These are phyloP conservation scores for Murina feae DNA, from an alignment of 2,113 vertebrate species.

Conservation along the genomic window DNA sequence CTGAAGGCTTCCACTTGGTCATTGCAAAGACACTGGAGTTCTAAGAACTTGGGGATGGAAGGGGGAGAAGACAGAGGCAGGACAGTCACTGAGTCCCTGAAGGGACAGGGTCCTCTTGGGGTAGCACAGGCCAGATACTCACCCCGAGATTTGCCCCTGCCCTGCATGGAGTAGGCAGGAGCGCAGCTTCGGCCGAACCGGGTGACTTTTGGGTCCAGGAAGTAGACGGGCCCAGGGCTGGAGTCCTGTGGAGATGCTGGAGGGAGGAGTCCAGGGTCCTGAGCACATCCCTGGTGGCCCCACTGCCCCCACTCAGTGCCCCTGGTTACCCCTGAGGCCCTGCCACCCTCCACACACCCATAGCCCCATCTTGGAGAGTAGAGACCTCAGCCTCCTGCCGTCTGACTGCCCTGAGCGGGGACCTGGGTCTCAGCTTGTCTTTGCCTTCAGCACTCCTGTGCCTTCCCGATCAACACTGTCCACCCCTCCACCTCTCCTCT, in stretches of 20 bases:
- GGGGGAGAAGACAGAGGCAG: neutral
- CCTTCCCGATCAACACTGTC: neutral
- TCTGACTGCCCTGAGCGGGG: neutral
- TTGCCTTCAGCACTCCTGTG: neutral
- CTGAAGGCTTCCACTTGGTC: neutral
- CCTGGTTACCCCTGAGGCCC: neutral
- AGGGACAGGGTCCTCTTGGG: neutral
- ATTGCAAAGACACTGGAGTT: neutral
- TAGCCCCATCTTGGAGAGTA: neutral
- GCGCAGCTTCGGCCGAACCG: conserved; percentile 86
- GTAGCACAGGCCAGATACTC: conserved; percentile 41
- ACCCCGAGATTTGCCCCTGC: conserved; percentile 76
- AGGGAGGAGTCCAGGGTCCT: neutral
- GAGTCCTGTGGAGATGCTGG: conserved; percentile 82
- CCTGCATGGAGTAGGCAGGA: conserved; percentile 89
- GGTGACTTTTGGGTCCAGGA: conserved; percentile 84
- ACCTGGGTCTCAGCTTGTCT: neutral
- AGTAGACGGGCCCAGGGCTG: conserved; percentile 90
- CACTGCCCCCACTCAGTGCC: neutral
- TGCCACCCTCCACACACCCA: neutral
- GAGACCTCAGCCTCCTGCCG: neutral
- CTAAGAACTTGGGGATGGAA: neutral
- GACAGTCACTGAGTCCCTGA: neutral
- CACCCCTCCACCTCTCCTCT: too few species aligned
- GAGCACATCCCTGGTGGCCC: neutral